Base-by-base conservation (phyloP, 2,113 vertebrate genomes). In the Podarcis raffonei region DNA sequence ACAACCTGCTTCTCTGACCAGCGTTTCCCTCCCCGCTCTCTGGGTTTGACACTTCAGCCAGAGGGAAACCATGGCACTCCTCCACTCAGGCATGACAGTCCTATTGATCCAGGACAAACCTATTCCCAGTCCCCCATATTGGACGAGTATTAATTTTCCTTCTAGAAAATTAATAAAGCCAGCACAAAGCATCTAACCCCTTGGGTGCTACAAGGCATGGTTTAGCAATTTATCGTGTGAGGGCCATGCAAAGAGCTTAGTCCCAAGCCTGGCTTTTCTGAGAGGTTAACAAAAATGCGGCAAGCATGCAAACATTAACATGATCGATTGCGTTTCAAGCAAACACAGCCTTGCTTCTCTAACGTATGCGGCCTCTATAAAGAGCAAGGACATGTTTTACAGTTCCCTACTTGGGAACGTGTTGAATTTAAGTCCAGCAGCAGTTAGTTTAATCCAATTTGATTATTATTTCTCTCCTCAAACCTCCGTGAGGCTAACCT, bases 341-440 rank as follows among this genome's bases (percentile, higher is more conserved):
- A 91, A 90, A 76, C 32, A 89, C 30, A 88, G 59, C 76, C 94
- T 37, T 18, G 13, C 88, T 90, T 93, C 89, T 92, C 48, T 72
- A 81, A 90, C 71, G 32, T 59, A 85, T 75, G 82, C 72, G 59
- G 11, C 83, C 85, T 92, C 78, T 88, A 79, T 85, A 90, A 91
- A 91, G n/a, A 91, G 65, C 1, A 57, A 86, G 83, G 90, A 91
- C 74, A 80, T n/a, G 72, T 30, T 87, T 86, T 83, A 76, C 83
- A 92, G 83, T 32, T 16, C 94, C 69, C 93, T 87, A 94, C 87
- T 75, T 91, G 75, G 82, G 81, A 86, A 75, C 35, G 37, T 80
- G 77, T 25, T 89, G 89, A 27, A 85, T 94, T 96, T 93, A 93
- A 94, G 86, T 89, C 69, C 93, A 77, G 68, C 71, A 89, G 82